These are phyloP conservation scores for Drosophila cognata DNA, from an alignment of 2,888 invertebrate species.

Conservation along the genomic window DNA sequence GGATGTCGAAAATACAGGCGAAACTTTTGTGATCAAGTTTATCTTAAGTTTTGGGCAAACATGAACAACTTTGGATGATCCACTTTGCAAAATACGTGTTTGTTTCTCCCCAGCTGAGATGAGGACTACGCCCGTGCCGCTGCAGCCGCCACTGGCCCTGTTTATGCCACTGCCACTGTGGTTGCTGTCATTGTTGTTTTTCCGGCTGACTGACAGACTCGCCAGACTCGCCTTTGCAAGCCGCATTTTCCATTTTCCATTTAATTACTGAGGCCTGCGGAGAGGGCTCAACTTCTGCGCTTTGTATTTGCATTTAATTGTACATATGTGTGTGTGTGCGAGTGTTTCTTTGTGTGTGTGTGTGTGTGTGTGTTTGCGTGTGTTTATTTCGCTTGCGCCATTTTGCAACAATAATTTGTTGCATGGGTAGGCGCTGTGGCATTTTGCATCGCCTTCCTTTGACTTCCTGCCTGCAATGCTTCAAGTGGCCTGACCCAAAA, in stretches of 20 bases:
- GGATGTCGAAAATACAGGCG: not conserved
- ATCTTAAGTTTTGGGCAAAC: not conserved
- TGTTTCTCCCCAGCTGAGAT: not conserved
- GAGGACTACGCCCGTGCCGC: not conserved
- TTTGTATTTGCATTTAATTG: conserved; percentile 71
- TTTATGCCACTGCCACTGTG: conserved; percentile 3
- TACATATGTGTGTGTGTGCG: conserved; percentile 29
- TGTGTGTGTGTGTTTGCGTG: conserved; percentile 11
- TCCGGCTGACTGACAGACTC: conserved; percentile 26
- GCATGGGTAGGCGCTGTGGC: conserved; percentile 50
- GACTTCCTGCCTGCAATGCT: conserved; percentile 65
- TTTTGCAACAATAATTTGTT: conserved; percentile 72
- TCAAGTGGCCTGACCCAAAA: conserved; percentile 82
- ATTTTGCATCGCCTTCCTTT: conserved; percentile 46
- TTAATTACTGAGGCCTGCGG: conserved; percentile 62
- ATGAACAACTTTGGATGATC: not conserved
- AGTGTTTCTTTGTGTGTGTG: conserved; percentile 5
- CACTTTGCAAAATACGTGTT: conserved; percentile 3
- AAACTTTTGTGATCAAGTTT: not conserved
- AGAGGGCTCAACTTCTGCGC: conserved; percentile 30
- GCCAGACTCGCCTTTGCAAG: conserved; percentile 25
- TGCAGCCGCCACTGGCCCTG: not conserved
- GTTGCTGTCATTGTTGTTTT: conserved; percentile 49
- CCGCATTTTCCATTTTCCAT: conserved; percentile 55
- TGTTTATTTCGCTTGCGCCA: conserved; percentile 56